Evolutionary conservation across 2,888 invertebrate species (phyloP).

Genomic region (Cerceris rybyensis): DNA sequence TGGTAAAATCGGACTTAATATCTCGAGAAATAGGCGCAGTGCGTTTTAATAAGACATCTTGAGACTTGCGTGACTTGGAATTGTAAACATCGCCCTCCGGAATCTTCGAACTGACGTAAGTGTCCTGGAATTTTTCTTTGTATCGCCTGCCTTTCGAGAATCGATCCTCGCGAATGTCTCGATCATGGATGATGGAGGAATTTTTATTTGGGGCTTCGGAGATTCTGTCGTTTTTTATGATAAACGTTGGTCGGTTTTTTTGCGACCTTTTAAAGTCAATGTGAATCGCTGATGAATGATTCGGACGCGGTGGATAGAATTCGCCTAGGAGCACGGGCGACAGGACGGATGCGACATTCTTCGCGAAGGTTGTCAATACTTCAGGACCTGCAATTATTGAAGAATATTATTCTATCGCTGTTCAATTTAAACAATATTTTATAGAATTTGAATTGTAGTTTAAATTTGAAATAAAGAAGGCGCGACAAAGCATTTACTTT

Average conservation of each 20-base stretch:
- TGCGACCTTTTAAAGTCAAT: not conserved
- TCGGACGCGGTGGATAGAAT: slow-evolving; percentile 20
- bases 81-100: not conserved
- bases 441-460: no score
- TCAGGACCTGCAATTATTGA: slow-evolving; percentile 60
- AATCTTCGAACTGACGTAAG: not conserved
- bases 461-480: not conserved
- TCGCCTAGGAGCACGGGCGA: slow-evolving; percentile 62
- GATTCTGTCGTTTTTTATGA: not conserved
- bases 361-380: slow-evolving; percentile 67
- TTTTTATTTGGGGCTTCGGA: not conserved
- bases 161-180: not conserved
- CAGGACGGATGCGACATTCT: slow-evolving; percentile 68
- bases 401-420: not conserved
- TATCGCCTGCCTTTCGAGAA: not conserved
- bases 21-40: not conserved
- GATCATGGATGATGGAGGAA: not conserved
- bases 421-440: not conserved
- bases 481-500: no score
- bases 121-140: slow-evolving; percentile 1
- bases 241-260: not conserved
- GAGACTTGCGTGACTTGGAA: not conserved
- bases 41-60: not conserved
- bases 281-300: slow-evolving; percentile 26
- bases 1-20: not conserved